Percentiles rank a stretch among this genome's conserved stretches.
Conservation (phyloP, 2,888 invertebrate genomes). For the Ichneumoninae sp. region DNA sequence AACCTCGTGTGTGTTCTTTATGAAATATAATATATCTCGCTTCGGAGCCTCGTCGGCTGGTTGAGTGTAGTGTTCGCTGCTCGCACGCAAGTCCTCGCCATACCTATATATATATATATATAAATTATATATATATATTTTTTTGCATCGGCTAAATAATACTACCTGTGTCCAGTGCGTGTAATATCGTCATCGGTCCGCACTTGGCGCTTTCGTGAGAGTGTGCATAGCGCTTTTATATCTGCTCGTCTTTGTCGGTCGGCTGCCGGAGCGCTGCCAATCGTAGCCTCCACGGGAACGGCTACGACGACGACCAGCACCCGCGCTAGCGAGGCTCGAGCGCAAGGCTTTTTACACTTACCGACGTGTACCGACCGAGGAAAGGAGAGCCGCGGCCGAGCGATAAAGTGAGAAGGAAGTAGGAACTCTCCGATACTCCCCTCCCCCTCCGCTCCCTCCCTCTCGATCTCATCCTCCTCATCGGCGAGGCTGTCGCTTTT, state of each 20-base stretch:
- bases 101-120: neutral
- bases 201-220: slow-evolving; percentile 18
- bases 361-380: slow-evolving; percentile 59
- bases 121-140: neutral
- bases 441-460: slow-evolving; percentile 33
- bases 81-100: neutral
- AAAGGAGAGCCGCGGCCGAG: slow-evolving; percentile 23
- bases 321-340: slow-evolving; percentile 2
- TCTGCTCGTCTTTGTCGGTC: slow-evolving; percentile 31
- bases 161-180: slow-evolving; percentile 33
- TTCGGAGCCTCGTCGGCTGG: neutral
- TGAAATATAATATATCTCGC: neutral
- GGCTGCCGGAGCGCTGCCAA: slow-evolving; percentile 37
- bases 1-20: neutral
- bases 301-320: slow-evolving; percentile 35
- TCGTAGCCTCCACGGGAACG: slow-evolving; percentile 28
- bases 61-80: neutral
- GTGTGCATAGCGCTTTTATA: slow-evolving; percentile 10
- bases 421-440: slow-evolving; percentile 56
- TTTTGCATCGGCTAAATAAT: slow-evolving; percentile 15
- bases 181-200: slow-evolving; percentile 40
- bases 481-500: slow-evolving; percentile 49
- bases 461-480: slow-evolving; percentile 68
- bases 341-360: slow-evolving; percentile 34
- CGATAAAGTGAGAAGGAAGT: slow-evolving; percentile 57